Base-by-base conservation (phyloP, 2,113 vertebrate species). In the Sula dactylatra region DNA sequence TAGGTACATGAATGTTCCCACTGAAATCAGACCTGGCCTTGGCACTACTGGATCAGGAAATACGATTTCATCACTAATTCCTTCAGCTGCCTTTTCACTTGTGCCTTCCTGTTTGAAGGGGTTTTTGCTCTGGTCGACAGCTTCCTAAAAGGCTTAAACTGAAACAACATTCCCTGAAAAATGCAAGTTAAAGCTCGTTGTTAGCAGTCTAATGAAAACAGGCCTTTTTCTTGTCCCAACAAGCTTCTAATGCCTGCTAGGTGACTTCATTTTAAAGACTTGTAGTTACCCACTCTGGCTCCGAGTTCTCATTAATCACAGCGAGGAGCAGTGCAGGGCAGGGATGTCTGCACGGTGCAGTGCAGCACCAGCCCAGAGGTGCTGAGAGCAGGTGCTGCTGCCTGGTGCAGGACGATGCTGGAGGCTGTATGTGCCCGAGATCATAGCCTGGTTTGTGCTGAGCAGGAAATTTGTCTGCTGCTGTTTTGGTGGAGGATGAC, bases 271-370 rank as follows among this genome's bases (percentile, higher is more conserved):
- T 26, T 11, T 20, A 34, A 58, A 76, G 74, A 31, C n/a, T 16
- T 25, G 44, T 31, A 44, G 72, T 24, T 79, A 26, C 24, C 44
- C 6, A 12, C 17, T 26, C 21, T 0, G 3, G 21, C 73, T 80
- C 55, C 0, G 6, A 49, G 32, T 27, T 38, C 44, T 49, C 31
- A 16, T 40, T 38, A 38, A 27, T 32, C 27, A 8, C 9, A 24
- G 50, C 0, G 5, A 59, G 72, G 38, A 36, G 21, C 31, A 5
- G 32, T 3, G 58, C 18, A 21, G 42, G 47, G 47, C 58, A 61
- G 7, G n/a, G 70, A 6, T 42, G 56, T 8, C 32, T 1, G 31
- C 0, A 5, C 2, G 0, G 27, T 6, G 10, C 44, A 10, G 19
- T 1, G 18, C 3, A 18, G 73, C 67, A 31, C 24, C 20, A n/a